These are phyloP conservation scores for Apamea anceps DNA, from an alignment of 2,888 invertebrate genomes.

Conservation along the genomic window DNA sequence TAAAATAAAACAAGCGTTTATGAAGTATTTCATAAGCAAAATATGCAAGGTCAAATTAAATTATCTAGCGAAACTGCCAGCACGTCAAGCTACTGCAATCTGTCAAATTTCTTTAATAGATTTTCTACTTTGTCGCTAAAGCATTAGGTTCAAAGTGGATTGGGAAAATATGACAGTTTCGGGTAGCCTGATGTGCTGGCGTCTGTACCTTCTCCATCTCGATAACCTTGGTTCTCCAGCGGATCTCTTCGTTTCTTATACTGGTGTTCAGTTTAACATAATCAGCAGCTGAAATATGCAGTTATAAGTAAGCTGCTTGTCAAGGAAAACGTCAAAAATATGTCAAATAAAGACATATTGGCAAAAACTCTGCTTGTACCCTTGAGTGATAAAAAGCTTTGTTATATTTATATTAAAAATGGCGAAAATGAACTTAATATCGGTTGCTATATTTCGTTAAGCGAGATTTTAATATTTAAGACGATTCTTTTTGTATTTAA, in stretches of 20 bases:
- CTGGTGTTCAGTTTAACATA: background rate
- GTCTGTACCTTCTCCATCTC: too few species aligned
- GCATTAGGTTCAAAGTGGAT: too few species aligned
- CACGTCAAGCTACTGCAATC: too few species aligned
- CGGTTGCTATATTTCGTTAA: conserved; percentile 66
- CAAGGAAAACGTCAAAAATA: background rate
- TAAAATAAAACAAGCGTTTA: background rate
- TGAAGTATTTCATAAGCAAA: background rate
- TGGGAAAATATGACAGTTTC: too few species aligned
- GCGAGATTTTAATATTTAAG: conserved; percentile 72
- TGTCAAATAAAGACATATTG: background rate
- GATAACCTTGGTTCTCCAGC: background rate
- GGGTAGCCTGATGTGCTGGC: too few species aligned
- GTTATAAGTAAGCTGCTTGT: background rate
- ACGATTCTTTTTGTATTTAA: conserved; percentile 74
- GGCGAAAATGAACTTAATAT: conserved; percentile 37
- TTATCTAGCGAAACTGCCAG: background rate
- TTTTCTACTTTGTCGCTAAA: too few species aligned
- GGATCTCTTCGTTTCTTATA: background rate
- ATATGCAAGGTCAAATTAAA: too few species aligned
- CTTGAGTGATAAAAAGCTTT: conserved; percentile 26
- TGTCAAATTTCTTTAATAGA: too few species aligned
- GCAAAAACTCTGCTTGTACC: conserved; percentile 7
- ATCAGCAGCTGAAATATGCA: background rate
- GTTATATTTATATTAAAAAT: conserved; percentile 11